Evolutionary conservation across 2,113 vertebrate genomes (phyloP).

Genomic region (Seriola aureovittata): DNA sequence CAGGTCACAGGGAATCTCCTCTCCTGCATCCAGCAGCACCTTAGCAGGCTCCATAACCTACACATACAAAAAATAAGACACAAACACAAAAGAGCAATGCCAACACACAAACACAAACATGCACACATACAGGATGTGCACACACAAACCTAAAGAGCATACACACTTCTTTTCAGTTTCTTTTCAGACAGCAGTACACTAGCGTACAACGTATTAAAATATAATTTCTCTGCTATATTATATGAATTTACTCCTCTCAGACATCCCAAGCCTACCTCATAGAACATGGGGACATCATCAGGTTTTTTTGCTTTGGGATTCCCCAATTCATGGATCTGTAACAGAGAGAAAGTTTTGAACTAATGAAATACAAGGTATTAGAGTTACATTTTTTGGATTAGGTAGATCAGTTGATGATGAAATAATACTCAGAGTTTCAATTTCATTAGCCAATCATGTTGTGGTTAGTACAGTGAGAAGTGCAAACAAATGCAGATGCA

Average conservation of each 20-base stretch:
- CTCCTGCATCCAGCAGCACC: conserved; percentile 84
- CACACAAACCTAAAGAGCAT: too few relatives aligned
- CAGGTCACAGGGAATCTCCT: conserved; percentile 87
- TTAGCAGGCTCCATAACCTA: conserved; percentile 89
- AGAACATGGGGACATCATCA: conserved; percentile 79
- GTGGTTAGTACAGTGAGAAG: not conserved
- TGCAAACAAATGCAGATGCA: not conserved
- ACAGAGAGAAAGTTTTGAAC: not conserved
- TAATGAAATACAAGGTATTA: not conserved
- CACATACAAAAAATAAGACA: not conserved
- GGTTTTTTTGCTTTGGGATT: conserved; percentile 84
- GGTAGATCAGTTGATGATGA: not conserved
- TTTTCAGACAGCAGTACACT: not conserved
- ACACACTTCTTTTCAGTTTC: not conserved
- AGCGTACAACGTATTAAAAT: not conserved
- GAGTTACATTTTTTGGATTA: not conserved
- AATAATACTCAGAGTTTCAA: not conserved
- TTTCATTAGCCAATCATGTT: not conserved
- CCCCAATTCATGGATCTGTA: conserved; percentile 86
- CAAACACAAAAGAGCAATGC: not conserved
- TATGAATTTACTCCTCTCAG: rapidly evolving
- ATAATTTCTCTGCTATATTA: not conserved
- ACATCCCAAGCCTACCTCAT: conserved; percentile 84
- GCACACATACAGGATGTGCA: too few relatives aligned
- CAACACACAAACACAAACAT: not conserved